A percentile compares a stretch with the other conserved stretches of the same genome.
Conservation (phyloP, 2,113 vertebrate genomes). For the Australoheros scitulus region DNA sequence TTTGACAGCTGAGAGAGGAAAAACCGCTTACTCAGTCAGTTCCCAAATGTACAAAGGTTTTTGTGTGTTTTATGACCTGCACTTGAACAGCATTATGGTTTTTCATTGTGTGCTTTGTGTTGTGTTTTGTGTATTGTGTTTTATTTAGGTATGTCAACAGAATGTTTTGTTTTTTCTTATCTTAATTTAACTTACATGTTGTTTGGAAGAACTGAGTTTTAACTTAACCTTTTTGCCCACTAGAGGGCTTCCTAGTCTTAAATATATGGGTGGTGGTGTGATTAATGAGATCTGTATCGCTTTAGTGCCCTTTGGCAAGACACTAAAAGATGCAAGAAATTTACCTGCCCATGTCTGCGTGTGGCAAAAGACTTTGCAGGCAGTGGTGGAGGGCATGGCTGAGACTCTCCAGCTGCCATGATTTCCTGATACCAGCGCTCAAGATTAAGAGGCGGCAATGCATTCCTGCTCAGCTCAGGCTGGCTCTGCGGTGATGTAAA, state of each 20-base stretch:
- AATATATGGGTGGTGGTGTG: not conserved
- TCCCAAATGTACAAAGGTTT: not conserved
- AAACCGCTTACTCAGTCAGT: not conserved
- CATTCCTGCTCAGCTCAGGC: conserved; percentile 78
- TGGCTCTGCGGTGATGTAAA: conserved; percentile 79
- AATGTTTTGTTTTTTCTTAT: not conserved
- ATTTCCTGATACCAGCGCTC: conserved; percentile 87
- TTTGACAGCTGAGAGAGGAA: conserved; percentile 82
- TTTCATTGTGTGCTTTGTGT: not conserved
- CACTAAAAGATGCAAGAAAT: not conserved
- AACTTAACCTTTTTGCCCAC: not conserved
- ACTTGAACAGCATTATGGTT: not conserved
- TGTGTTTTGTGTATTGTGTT: not conserved
- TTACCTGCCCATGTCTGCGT: conserved; percentile 91
- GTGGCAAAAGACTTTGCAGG: conserved; percentile 89
- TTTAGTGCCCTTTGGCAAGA: not conserved
- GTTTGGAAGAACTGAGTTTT: not conserved
- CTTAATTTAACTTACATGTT: not conserved
- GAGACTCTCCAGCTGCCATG: conserved; percentile 80
- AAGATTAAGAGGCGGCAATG: conserved; percentile 82
- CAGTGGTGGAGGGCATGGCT: conserved; percentile 89
- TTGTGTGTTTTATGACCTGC: not conserved
- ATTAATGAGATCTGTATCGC: not conserved
- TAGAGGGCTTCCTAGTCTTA: conserved; percentile 21
- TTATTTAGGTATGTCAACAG: too few species aligned